Evolutionary conservation across 2,113 vertebrate species (phyloP).

Genomic region (Tragelaphus buxtoni): DNA sequence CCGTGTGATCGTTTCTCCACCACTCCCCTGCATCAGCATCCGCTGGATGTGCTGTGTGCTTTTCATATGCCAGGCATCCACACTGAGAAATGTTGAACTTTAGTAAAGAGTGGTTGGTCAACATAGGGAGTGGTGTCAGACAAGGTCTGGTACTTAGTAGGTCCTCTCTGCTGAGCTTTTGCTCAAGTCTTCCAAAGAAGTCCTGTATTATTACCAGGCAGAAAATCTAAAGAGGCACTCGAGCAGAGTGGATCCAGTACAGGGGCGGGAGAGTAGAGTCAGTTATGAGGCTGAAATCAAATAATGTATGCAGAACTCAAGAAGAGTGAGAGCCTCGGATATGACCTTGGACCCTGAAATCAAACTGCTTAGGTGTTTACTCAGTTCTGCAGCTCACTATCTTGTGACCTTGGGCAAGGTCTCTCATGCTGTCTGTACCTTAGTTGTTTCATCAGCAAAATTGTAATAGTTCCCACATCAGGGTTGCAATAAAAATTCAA

Average conservation of each 20-base stretch:
- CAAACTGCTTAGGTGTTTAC: not conserved
- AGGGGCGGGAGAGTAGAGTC: not conserved
- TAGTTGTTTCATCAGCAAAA: not conserved
- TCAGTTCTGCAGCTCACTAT: not conserved
- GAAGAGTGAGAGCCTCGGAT: not conserved
- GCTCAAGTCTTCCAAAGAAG: slow-evolving; percentile 30
- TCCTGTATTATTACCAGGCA: not conserved
- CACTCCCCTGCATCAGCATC: slow-evolving; percentile 28
- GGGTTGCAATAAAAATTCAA: not conserved
- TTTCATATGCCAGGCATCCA: slow-evolving; percentile 28
- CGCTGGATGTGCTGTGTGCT: not conserved
- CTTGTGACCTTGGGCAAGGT: not conserved
- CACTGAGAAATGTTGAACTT: slow-evolving; percentile 44
- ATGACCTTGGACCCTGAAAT: not conserved
- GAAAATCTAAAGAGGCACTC: not conserved
- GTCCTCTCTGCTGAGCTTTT: slow-evolving; percentile 38
- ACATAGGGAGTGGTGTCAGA: not conserved
- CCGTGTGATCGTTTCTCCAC: slow-evolving; percentile 53
- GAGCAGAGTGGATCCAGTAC: not conserved
- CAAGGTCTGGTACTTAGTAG: slow-evolving; percentile 15
- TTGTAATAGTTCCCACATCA: not conserved
- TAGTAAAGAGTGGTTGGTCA: slow-evolving; percentile 24
- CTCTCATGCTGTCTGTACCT: not conserved
- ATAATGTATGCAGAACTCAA: not conserved
- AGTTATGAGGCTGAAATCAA: not conserved